phyloP scores from a whole-genome alignment of 2,888 invertebrate species.

The Synergus itoensis region DNA sequence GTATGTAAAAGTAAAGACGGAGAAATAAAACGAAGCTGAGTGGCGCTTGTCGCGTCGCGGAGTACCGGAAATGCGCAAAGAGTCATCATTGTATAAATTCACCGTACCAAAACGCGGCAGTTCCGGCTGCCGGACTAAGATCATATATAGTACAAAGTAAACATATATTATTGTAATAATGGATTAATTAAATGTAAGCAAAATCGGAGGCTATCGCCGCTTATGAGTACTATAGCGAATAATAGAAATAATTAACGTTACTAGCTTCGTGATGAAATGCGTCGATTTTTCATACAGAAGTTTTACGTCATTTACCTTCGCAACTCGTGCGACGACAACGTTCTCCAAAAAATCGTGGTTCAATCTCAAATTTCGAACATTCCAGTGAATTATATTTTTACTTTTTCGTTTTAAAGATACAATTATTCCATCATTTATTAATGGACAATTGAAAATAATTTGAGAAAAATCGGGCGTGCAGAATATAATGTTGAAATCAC shows the following conservation, averaged over 20 bases:
- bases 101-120: constrained; percentile 72
- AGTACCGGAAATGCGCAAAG: constrained; percentile 16
- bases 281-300: constrained; percentile 41
- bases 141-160: constrained; percentile 78
- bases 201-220: constrained; percentile 38
- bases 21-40: constrained; percentile 42
- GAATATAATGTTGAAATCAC: neutral
- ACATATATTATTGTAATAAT: constrained; percentile 76
- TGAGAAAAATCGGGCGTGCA: neutral
- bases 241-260: constrained; percentile 48
- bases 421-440: too few relatives aligned
- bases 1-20: constrained; percentile 18
- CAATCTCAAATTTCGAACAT: neutral
- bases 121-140: constrained; percentile 73
- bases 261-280: constrained; percentile 45
- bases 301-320: constrained; percentile 33
- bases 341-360: constrained; percentile 11
- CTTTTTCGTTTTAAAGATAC: neutral
- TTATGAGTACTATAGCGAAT: constrained; percentile 40
- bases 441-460: too few relatives aligned
- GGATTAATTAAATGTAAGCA: constrained; percentile 66
- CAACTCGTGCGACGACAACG: constrained; percentile 30
- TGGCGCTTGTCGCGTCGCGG: constrained; percentile 25
- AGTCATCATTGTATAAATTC: constrained; percentile 66
- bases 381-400: neutral